Percentiles rank a stretch among this genome's conserved stretches.
phyloP scores from a whole-genome alignment of 2,888 invertebrate species.

The Cotesia congregata region DNA sequence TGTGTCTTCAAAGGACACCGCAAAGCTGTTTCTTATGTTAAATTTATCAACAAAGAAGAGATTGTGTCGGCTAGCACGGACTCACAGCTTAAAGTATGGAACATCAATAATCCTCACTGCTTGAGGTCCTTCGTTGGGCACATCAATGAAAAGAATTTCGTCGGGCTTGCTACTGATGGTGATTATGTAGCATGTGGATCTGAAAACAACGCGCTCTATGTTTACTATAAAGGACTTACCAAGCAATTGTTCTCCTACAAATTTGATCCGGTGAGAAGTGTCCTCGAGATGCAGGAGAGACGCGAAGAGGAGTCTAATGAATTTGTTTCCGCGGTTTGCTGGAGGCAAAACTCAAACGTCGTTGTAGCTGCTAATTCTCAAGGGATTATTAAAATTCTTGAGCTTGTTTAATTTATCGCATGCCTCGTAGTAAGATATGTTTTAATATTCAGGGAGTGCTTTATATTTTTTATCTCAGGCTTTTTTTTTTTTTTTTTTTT shows the following conservation, averaged over 20 bases:
- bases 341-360: slow-evolving; percentile 88
- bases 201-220: slow-evolving; percentile 92
- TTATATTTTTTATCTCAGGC: background rate
- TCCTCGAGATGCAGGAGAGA: slow-evolving; percentile 79
- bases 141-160: slow-evolving; percentile 96
- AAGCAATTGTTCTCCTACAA: slow-evolving; percentile 89
- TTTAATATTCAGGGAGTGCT: too few relatives aligned
- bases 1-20: slow-evolving; percentile 90
- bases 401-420: slow-evolving; percentile 74
- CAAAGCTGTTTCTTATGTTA: slow-evolving; percentile 95
- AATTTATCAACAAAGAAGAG: slow-evolving; percentile 87
- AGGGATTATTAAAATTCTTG: slow-evolving; percentile 91
- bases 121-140: slow-evolving; percentile 91
- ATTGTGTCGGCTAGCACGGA: slow-evolving; percentile 94
- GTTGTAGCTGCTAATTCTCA: slow-evolving; percentile 95
- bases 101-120: slow-evolving; percentile 83
- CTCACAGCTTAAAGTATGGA: slow-evolving; percentile 92
- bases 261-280: slow-evolving; percentile 86
- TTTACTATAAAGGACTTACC: slow-evolving; percentile 91
- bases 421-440: too few relatives aligned
- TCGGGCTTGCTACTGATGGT: slow-evolving; percentile 92
- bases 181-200: slow-evolving; percentile 95
- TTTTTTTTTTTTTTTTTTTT: background rate
- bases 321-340: slow-evolving; percentile 96
- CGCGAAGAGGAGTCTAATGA: slow-evolving; percentile 90